These are phyloP conservation scores for Ctenochaetus hawaiiensis DNA, from an alignment of 2,797 vertebrate genomes.

Conservation along the genomic window DNA sequence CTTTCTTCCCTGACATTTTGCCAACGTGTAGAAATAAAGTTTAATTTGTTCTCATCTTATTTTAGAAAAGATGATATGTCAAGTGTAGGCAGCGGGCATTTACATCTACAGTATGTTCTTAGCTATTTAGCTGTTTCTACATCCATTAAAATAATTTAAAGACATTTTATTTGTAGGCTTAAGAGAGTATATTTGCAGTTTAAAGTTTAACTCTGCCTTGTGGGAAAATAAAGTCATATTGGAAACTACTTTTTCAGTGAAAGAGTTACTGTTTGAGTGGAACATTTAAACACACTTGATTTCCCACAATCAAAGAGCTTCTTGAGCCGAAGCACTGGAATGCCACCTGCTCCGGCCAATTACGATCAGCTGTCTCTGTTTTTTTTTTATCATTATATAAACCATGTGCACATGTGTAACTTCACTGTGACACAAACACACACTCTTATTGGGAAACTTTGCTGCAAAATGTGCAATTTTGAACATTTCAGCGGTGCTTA, in stretches of 20 bases:
- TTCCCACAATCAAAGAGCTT: constrained; percentile 65
- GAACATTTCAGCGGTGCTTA: constrained; percentile 5
- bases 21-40: neutral
- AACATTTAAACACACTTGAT: constrained; percentile 60
- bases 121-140: neutral
- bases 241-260: constrained; percentile 6
- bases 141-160: neutral
- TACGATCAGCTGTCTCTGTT: constrained; percentile 51
- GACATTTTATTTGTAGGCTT: neutral
- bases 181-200: neutral
- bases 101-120: neutral
- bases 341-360: constrained; percentile 55
- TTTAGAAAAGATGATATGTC: neutral
- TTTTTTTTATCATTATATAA: too few species aligned
- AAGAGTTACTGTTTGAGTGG: constrained; percentile 20
- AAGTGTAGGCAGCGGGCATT: neutral
- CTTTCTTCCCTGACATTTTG: neutral
- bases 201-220: constrained; percentile 5
- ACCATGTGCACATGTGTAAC: neutral
- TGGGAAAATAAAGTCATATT: constrained; percentile 29
- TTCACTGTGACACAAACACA: neutral
- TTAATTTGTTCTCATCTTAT: neutral
- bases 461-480: constrained; percentile 18
- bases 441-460: neutral
- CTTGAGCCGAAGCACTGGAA: constrained; percentile 43